phyloP scores from a whole-genome alignment of 2,888 invertebrate genomes.

The Eristalis arbustorum region DNA sequence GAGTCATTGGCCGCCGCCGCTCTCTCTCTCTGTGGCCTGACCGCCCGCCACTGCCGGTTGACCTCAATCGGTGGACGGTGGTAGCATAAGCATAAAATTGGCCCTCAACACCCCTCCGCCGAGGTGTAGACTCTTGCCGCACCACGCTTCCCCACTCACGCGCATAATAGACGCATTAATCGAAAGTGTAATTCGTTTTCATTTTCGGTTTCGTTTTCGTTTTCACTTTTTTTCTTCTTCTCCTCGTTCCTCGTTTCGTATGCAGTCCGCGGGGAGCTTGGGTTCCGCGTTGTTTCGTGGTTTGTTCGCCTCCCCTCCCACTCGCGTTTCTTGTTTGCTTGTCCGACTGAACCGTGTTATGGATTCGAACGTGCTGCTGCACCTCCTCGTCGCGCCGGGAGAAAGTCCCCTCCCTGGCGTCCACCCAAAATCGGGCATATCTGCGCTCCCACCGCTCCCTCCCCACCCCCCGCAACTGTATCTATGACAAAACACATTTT shows the following conservation, averaged over 20 bases:
- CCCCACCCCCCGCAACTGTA: constrained; percentile 9
- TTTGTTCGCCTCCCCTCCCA: not conserved
- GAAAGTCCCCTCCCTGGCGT: constrained; percentile 50
- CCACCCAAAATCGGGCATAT: constrained; percentile 20
- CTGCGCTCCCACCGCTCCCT: not conserved
- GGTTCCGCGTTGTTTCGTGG: not conserved
- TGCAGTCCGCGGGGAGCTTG: constrained; percentile 43
- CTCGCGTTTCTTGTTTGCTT: constrained; percentile 7
- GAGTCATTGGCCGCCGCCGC: constrained; percentile 60
- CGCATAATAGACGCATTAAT: constrained; percentile 63
- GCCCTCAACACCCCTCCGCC: not conserved
- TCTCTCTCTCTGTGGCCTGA: constrained; percentile 26
- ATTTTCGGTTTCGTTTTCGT: constrained; percentile 51
- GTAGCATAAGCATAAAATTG: constrained; percentile 28
- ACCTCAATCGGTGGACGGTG: constrained; percentile 49
- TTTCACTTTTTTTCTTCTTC: constrained; percentile 36
- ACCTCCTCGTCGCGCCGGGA: not conserved
- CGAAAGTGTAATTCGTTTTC: constrained; percentile 68
- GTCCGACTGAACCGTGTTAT: constrained; percentile 25
- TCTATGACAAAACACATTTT: constrained; percentile 52
- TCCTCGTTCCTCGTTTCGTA: constrained; percentile 56
- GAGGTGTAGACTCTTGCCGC: not conserved
- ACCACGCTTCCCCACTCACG: not conserved
- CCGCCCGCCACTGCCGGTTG: constrained; percentile 36
- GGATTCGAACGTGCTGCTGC: not conserved